Evolutionary conservation across 2,888 invertebrate species (phyloP).

Genomic region (Ichneumon xanthorius): DNA sequence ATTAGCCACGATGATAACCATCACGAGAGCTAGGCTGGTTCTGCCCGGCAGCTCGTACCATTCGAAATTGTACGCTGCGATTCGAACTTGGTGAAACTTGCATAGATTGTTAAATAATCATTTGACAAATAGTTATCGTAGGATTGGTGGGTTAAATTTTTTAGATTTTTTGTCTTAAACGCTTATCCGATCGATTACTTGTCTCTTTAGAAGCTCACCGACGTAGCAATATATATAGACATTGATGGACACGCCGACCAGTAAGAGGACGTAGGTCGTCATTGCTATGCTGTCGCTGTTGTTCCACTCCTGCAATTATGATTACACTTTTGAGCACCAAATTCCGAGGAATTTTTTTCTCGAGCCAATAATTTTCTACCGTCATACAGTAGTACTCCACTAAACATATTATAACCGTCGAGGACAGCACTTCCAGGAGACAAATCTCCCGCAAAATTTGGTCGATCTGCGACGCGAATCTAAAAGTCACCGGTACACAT

Average conservation of each 20-base stretch:
- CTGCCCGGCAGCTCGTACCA: too few relatives aligned
- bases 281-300: constrained; percentile 48
- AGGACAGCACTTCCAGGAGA: constrained; percentile 79
- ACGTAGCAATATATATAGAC: constrained; percentile 61
- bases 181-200: constrained; percentile 66
- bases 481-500: constrained; percentile 51
- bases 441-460: constrained; percentile 75
- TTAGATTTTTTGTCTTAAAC: background rate
- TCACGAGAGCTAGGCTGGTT: too few relatives aligned
- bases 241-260: constrained; percentile 49
- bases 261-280: constrained; percentile 40
- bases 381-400: constrained; percentile 78
- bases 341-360: background rate
- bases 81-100: too few relatives aligned
- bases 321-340: background rate
- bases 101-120: background rate
- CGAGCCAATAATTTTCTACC: constrained; percentile 68
- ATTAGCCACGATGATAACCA: too few relatives aligned
- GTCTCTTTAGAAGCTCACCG: constrained; percentile 76
- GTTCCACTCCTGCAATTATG: constrained; percentile 48
- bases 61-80: too few relatives aligned
- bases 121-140: background rate
- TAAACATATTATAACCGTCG: constrained; percentile 80
- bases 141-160: background rate
- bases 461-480: constrained; percentile 76